Conservation (phyloP, 2,888 invertebrate genomes). For the Philhelius pedissequus region DNA sequence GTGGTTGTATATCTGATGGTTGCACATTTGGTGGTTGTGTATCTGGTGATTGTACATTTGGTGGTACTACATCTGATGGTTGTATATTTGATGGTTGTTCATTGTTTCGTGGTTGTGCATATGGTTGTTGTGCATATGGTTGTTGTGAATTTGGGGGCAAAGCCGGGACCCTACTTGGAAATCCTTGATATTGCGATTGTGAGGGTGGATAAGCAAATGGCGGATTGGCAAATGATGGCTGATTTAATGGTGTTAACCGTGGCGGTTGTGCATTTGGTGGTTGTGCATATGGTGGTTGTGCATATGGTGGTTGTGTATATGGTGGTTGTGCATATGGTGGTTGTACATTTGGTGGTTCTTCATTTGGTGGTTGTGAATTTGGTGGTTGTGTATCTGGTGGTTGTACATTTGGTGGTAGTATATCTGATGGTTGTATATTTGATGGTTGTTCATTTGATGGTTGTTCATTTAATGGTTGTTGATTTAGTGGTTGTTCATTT, state of each 20-base stretch:
- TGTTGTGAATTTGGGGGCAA: conserved; percentile 8
- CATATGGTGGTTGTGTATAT: neutral
- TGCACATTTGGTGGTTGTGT: neutral
- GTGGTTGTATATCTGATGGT: neutral
- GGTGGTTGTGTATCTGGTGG: neutral
- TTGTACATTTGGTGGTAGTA: neutral
- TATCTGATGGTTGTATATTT: too few relatives aligned
- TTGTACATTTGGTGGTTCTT: too few relatives aligned
- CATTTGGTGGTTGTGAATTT: neutral
- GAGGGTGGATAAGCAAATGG: neutral
- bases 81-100: too few relatives aligned
- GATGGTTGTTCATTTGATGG: neutral
- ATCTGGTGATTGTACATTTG: neutral
- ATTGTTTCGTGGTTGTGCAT: neutral
- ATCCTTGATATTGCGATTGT: neutral
- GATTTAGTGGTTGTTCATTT: neutral
- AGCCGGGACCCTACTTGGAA: neutral
- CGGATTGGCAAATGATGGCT: neutral
- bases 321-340: too few relatives aligned
- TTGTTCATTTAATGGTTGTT: neutral
- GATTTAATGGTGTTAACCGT: neutral
- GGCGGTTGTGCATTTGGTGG: too few relatives aligned
- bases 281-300: neutral
- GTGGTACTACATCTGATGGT: too few relatives aligned
- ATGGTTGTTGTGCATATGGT: neutral